Conservation (phyloP, 2,113 vertebrate species). For the Perca schrenkii region DNA sequence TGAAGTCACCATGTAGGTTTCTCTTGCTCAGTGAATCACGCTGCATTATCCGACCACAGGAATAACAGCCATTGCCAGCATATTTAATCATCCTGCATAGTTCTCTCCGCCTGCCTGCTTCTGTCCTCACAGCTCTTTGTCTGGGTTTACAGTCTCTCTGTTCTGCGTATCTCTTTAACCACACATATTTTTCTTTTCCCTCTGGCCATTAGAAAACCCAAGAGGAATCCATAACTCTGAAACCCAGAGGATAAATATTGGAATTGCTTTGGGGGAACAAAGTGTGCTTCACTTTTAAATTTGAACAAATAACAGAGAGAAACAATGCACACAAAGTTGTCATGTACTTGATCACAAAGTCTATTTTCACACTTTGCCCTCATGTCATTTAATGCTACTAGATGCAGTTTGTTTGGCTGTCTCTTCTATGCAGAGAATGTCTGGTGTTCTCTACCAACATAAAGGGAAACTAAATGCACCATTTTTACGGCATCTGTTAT, state of each 20-base stretch:
- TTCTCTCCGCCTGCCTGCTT: too few species aligned
- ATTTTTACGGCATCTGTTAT: neutral
- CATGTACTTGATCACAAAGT: neutral
- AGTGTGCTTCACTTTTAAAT: neutral
- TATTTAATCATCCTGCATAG: too few species aligned
- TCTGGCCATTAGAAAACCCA: slow-evolving; percentile 2
- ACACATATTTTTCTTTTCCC: slow-evolving; percentile 41
- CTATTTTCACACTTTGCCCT: neutral
- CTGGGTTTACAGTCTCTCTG: too few species aligned
- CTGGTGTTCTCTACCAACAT: neutral
- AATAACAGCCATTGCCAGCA: slow-evolving; percentile 11
- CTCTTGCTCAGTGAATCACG: slow-evolving; percentile 47
- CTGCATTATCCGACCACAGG: slow-evolving; percentile 37
- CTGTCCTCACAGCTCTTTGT: too few species aligned
- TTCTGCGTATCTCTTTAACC: slow-evolving; percentile 23
- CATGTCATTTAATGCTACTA: neutral
- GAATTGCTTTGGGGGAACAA: slow-evolving; percentile 14
- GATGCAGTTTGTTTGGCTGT: neutral
- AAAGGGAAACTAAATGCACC: neutral
- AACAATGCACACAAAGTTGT: neutral
- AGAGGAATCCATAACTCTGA: slow-evolving; percentile 19
- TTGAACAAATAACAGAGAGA: neutral
- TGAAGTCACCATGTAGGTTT: slow-evolving; percentile 59
- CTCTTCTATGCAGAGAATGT: neutral
- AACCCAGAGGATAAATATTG: slow-evolving; percentile 29